Evolutionary conservation across 1,140 invertebrate species (phyloP), one percentile per base, ranked within the genome.

Genomic region (Rhynchophorus ferrugineus): DNA sequence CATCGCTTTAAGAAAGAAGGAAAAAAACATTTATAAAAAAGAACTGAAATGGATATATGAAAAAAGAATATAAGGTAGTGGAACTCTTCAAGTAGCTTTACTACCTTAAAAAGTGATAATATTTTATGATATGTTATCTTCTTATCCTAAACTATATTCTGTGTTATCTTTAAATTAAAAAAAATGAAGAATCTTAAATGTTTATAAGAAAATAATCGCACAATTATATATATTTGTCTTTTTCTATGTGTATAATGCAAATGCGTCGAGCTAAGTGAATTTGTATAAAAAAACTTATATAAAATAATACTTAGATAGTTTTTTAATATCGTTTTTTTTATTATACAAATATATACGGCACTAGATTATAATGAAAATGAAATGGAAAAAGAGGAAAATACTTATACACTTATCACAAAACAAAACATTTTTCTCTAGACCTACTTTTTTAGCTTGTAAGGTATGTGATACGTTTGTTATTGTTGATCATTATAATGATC

Each of bases 161-260:
- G 45, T 47, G 45, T 47, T 47, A 47, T 38, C 35, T 14, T 47
- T n/a, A 47, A 47, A 8, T 37, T 29, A 6, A n/a, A n/a, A n/a
- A n/a, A n/a, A n/a, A n/a, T 29, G 5, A 29, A 29, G 35, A 47
- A 18, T 19, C 38, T 41, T 14, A 41, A 19, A 47, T 47, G 35
- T 47, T 47, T 47, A 8, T 47, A 49, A 29, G 37, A 36, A 50
- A 50, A 43, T 43, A 50, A 50, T 50, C 49, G 49, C 49, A 50
- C 49, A 50, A 50, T 44, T 50, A 42, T 43, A 36, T 14, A 17
- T 14, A 41, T 50, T 43, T 29, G 29, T 50, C 37, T 49, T 38
- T 34, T 24, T 49, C n/a, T 37, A 38, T 17, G 13, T 45, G 34
- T 36, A 14, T 29, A 14, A 29, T 2, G 18, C 11, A 5, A 18